Base-by-base conservation (phyloP, 2,888 invertebrate species). In the Plagodis pulveraria region DNA sequence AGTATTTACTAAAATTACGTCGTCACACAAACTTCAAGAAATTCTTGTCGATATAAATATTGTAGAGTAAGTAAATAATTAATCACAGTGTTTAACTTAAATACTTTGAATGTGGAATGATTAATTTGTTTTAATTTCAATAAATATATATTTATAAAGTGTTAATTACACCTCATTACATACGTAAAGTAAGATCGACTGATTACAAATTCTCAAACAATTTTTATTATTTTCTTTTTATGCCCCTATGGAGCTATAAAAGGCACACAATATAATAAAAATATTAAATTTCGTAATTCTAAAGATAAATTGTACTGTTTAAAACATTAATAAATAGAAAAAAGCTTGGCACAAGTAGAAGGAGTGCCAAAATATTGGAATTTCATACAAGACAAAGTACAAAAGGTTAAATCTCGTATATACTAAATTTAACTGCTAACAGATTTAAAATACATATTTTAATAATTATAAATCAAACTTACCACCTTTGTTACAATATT, bases 41-140 rank as follows among this genome's bases (percentile, higher is more conserved):
- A 82, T 78, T 81, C 83, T 76, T 76, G 50, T 55, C 43, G 84
- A 87, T 81, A 81, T 83, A 82, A 78, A 62, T 76, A 73, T 70
- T 73, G 74, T 72, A 73, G 66, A 71, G 66, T 71, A 42, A 71
- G 66, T 71, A 42, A n/a, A 41, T 41, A 42, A 42, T 89, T 85
- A 89, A 90, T 90, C 89, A 90, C 90, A 90, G 86, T 81, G 75
- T 83, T 83, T 82, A 76, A 78, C 74, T 80, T 80, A 65, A 34
- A 50, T 83, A 83, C n/a, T 22, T 35, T 42, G 7, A 40, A 40
- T 34, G 48, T 87, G 91, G 90, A 91, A 91, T 91, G 91, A 87
- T 84, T 79, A 78, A 71, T 73, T 74, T 56, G 56, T 56, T 41
- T 52, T 11, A 49, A 54, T 55, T 71, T 74, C 65, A 75, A 78